Percentiles rank a stretch among this genome's conserved stretches.
phyloP scores from a whole-genome alignment of 1,140 invertebrate species.

The Heliconius congener region DNA sequence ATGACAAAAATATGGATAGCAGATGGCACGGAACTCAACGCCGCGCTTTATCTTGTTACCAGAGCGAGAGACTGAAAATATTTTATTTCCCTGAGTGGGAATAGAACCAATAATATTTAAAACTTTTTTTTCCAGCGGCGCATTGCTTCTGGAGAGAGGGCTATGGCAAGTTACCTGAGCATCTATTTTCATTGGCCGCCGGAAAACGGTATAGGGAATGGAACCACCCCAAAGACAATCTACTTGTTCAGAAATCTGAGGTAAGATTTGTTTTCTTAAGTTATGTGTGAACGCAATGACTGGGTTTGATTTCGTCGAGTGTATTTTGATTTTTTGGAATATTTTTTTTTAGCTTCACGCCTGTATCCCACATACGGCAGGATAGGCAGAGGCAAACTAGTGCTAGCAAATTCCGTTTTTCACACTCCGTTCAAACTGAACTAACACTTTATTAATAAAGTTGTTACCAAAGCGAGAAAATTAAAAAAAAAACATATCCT shows the following conservation, averaged over 20 bases:
- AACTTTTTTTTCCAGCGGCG: slow-evolving; percentile 51
- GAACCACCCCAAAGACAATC: slow-evolving; percentile 47
- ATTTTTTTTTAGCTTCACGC: too few relatives aligned
- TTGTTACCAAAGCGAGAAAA: too few relatives aligned
- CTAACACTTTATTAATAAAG: too few relatives aligned
- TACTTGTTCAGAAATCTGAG: slow-evolving; percentile 54
- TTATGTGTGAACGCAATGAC: neutral
- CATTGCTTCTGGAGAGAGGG: slow-evolving; percentile 74
- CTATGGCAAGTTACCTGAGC: slow-evolving; percentile 31
- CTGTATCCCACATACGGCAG: too few relatives aligned
- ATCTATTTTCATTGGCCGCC: slow-evolving; percentile 53
- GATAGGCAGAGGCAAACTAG: too few relatives aligned
- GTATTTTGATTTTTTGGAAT: neutral
- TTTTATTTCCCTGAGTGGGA: too few relatives aligned
- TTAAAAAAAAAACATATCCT: too few relatives aligned
- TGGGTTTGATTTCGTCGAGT: neutral
- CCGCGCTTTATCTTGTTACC: neutral
- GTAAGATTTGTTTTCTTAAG: slow-evolving; percentile 41
- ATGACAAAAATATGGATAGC: neutral
- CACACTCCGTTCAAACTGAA: too few relatives aligned
- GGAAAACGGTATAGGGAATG: slow-evolving; percentile 69
- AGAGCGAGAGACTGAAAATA: neutral
- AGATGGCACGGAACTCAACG: neutral
- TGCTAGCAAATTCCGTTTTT: too few relatives aligned
- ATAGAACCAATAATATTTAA: too few relatives aligned